Evolutionary conservation across 2,888 invertebrate species (phyloP).

Genomic region (Idaea biselata): DNA sequence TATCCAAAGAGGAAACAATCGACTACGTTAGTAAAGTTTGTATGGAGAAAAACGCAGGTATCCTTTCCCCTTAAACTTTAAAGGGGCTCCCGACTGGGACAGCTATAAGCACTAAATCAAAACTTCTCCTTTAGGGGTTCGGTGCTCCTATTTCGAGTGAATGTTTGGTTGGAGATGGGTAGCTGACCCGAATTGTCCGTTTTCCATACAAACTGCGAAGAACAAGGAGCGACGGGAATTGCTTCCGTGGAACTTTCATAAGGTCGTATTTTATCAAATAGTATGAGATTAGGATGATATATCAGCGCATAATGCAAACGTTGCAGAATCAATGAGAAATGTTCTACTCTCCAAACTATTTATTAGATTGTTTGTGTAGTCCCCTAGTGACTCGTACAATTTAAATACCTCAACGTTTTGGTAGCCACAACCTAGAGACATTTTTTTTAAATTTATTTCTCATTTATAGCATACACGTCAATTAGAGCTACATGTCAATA

Average conservation of each 20-base stretch:
- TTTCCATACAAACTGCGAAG: slow-evolving; percentile 54
- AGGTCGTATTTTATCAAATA: slow-evolving; percentile 42
- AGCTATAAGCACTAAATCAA: slow-evolving; percentile 79
- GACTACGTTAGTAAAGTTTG: too few species aligned
- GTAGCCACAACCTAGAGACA: too few species aligned
- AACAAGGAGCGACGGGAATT: slow-evolving; percentile 43
- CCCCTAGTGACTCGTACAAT: background rate
- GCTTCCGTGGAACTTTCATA: slow-evolving; percentile 40
- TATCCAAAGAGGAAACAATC: too few species aligned
- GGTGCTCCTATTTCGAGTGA: slow-evolving; percentile 62
- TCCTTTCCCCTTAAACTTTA: slow-evolving; percentile 76
- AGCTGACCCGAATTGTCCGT: slow-evolving; percentile 53
- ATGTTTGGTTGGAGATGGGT: slow-evolving; percentile 53
- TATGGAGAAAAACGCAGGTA: too few species aligned
- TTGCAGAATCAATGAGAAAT: slow-evolving; percentile 15
- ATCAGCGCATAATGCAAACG: slow-evolving; percentile 12
- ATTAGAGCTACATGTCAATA: too few species aligned
- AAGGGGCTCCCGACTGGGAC: slow-evolving; percentile 69
- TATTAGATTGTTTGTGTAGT: background rate
- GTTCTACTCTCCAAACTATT: slow-evolving; percentile 1
- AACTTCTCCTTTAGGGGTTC: slow-evolving; percentile 69
- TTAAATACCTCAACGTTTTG: too few species aligned
- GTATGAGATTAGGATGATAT: slow-evolving; percentile 31
- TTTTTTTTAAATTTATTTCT: too few species aligned
- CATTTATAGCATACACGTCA: too few species aligned